These are phyloP conservation scores for Chelon labrosus DNA, from an alignment of 2,797 vertebrate genomes.

Conservation along the genomic window DNA sequence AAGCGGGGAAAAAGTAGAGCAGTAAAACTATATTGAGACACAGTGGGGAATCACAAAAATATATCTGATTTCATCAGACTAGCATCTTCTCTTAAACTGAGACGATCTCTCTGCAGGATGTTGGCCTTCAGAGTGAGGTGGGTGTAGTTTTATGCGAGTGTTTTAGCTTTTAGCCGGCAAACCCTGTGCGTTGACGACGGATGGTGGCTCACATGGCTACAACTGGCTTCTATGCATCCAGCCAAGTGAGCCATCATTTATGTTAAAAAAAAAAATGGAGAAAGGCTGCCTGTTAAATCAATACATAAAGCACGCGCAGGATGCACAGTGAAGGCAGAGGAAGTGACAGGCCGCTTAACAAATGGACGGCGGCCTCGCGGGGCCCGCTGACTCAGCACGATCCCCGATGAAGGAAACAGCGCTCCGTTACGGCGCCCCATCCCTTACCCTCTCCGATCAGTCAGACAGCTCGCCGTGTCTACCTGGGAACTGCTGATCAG, in stretches of 20 bases:
- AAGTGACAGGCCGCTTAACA: constrained; percentile 81
- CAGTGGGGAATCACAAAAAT: constrained; percentile 25
- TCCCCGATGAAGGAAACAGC: constrained; percentile 38
- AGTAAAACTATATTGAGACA: constrained; percentile 41
- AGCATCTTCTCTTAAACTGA: constrained; percentile 1
- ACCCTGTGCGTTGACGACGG: constrained; percentile 53
- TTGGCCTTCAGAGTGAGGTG: constrained; percentile 18
- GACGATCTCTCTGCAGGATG: constrained; percentile 6
- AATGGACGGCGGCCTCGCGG: constrained; percentile 73
- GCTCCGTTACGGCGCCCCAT: constrained; percentile 22
- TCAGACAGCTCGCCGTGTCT: constrained; percentile 57
- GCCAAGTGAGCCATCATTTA: constrained; percentile 82
- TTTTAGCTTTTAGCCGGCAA: constrained; percentile 21
- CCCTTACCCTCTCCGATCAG: constrained; percentile 43
- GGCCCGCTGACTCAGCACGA: constrained; percentile 78
- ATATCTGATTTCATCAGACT: constrained; percentile 29
- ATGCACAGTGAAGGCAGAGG: constrained; percentile 74
- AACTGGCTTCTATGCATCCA: constrained; percentile 37
- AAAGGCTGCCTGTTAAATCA: constrained; percentile 81
- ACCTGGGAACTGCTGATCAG: constrained; percentile 77
- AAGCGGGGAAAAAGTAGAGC: constrained; percentile 49
- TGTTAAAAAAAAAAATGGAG: constrained; percentile 75
- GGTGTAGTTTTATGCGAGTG: constrained; percentile 45
- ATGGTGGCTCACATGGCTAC: constrained; percentile 42
- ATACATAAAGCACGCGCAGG: constrained; percentile 84